Conservation (phyloP, 2,888 invertebrate genomes). For the Netelia melanura region DNA sequence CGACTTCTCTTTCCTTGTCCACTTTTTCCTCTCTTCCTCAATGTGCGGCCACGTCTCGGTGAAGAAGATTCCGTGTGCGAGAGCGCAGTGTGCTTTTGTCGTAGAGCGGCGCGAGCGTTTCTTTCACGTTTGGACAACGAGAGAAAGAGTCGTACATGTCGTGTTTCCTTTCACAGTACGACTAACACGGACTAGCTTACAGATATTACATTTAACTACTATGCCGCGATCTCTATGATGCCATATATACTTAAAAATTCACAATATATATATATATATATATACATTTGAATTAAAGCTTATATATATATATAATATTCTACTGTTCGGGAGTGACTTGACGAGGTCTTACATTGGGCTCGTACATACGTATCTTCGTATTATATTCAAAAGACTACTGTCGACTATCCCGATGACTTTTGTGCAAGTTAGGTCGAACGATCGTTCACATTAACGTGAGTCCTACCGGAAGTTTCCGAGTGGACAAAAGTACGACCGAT, state of each 20-base stretch:
- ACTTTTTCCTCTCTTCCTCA: slow-evolving; percentile 62
- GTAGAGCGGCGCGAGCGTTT: slow-evolving; percentile 69
- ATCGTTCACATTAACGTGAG: not conserved
- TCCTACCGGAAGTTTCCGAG: not conserved
- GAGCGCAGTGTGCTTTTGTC: slow-evolving; percentile 78
- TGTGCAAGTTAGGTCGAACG: not conserved
- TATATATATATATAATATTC: not conserved
- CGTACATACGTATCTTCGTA: not conserved
- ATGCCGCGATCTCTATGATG: slow-evolving; percentile 42
- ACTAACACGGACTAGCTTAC: slow-evolving; percentile 34
- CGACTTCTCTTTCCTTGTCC: slow-evolving; percentile 44
- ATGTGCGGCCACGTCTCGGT: slow-evolving; percentile 59
- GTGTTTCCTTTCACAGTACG: slow-evolving; percentile 45
- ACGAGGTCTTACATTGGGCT: not conserved
- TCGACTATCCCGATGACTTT: not conserved
- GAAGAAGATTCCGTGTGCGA: slow-evolving; percentile 52
- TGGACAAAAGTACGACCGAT: not conserved
- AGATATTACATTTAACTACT: slow-evolving; percentile 23
- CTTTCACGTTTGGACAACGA: slow-evolving; percentile 40
- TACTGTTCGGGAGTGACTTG: slow-evolving; percentile 4
- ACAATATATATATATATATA: too few relatives aligned
- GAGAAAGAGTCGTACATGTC: slow-evolving; percentile 59
- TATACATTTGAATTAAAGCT: too few relatives aligned
- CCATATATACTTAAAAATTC: not conserved
- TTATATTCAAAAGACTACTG: not conserved